Evolutionary conservation across 2,888 invertebrate genomes (phyloP).

Genomic region (Pseudanteris insignis): DNA sequence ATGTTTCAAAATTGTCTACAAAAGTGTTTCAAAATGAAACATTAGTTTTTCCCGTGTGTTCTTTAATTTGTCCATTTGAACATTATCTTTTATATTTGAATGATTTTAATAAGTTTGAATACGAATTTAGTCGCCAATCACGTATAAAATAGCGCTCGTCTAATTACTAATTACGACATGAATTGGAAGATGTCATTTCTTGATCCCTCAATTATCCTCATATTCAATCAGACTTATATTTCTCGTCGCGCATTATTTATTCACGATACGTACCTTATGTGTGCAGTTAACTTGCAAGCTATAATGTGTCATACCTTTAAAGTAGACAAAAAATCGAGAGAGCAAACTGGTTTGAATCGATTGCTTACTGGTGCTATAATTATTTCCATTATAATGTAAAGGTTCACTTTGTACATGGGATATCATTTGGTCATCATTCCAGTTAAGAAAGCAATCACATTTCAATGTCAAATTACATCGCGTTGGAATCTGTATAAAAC

Average conservation of each 20-base stretch:
- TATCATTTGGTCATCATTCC: constrained; percentile 35
- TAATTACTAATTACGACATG: constrained; percentile 10
- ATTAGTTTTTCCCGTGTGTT: too few species aligned
- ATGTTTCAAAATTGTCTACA: too few species aligned
- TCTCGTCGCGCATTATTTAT: constrained; percentile 19
- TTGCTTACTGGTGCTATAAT: constrained; percentile 35
- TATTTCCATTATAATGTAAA: constrained; percentile 33
- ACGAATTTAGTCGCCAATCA: too few species aligned
- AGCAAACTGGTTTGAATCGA: constrained; percentile 37
- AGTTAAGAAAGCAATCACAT: constrained; percentile 35
- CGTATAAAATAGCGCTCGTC: constrained; percentile 1
- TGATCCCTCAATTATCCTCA: constrained; percentile 21
- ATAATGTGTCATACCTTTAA: constrained; percentile 24
- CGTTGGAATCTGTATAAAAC: constrained; percentile 23
- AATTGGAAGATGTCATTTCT: constrained; percentile 7
- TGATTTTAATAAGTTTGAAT: too few species aligned
- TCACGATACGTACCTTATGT: constrained; percentile 21
- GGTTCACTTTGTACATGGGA: constrained; percentile 38
- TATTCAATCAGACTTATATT: constrained; percentile 31
- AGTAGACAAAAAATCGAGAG: constrained; percentile 13
- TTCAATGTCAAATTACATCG: constrained; percentile 24
- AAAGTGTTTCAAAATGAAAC: too few species aligned
- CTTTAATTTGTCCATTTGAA: too few species aligned
- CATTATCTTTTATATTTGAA: too few species aligned
- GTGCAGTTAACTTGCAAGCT: constrained; percentile 20